These are phyloP conservation scores for Heliconius congener DNA, from an alignment of 1,140 invertebrate species.

Conservation along the genomic window DNA sequence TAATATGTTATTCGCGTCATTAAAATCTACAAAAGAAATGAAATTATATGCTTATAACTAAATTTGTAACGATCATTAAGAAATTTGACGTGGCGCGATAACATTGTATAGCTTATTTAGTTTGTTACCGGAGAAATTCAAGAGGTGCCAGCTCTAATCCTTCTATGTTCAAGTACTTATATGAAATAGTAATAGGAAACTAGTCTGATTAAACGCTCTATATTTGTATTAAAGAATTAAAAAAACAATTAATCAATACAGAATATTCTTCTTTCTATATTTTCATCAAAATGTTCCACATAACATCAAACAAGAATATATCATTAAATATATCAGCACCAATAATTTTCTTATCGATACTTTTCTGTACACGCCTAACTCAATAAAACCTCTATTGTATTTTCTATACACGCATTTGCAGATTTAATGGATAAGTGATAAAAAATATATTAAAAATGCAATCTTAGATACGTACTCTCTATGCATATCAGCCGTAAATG, in stretches of 20 bases:
- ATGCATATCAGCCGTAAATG: conserved; percentile 34
- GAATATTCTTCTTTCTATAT: too few species aligned
- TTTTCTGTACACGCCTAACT: too few species aligned
- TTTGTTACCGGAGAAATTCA: background rate
- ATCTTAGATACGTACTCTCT: background rate
- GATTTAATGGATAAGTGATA: background rate
- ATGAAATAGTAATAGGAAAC: too few species aligned
- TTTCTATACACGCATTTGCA: background rate
- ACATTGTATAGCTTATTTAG: background rate
- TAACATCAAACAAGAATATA: too few species aligned
- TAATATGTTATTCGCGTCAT: background rate
- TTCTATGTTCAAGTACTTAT: background rate
- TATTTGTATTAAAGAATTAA: too few species aligned
- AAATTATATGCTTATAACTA: background rate
- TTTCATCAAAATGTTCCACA: too few species aligned
- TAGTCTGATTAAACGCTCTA: too few species aligned
- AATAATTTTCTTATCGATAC: too few species aligned
- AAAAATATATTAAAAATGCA: background rate
- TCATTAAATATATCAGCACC: too few species aligned
- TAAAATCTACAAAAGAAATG: background rate
- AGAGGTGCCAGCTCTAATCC: background rate
- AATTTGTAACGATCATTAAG: background rate
- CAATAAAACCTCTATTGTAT: too few species aligned
- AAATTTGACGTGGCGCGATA: background rate
- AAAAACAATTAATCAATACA: too few species aligned